Conservation (phyloP, 2,113 vertebrate species). For the Oreotrochilus melanogaster region DNA sequence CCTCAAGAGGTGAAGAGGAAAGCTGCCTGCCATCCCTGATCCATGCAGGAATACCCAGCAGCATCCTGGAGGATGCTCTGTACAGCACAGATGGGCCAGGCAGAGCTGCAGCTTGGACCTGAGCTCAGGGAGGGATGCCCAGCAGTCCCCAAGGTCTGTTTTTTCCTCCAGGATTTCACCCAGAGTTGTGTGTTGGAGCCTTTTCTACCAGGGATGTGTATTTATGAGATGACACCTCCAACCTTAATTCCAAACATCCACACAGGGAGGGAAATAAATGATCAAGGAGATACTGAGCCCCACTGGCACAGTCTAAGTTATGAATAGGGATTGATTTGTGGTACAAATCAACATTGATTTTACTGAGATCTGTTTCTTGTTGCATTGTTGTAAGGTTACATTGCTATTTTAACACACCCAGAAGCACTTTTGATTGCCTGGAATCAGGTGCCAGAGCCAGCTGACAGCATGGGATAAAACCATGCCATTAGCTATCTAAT, state of each 20-base stretch:
- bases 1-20: not conserved
- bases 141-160: not conserved
- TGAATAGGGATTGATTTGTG: conserved; percentile 55
- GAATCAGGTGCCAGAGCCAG: not conserved
- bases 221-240: not conserved
- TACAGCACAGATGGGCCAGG: not conserved
- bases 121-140: rapidly evolving
- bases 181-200: rapidly evolving
- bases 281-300: conserved; percentile 5
- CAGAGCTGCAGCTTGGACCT: rapidly evolving
- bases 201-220: rapidly evolving
- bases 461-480: not conserved
- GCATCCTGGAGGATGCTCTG: not conserved
- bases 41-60: rapidly evolving
- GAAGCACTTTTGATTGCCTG: not conserved
- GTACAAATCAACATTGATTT: conserved; percentile 63
- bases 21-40: not conserved
- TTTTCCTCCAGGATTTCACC: not conserved
- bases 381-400: not conserved
- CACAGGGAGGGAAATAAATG: not conserved
- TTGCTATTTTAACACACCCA: not conserved
- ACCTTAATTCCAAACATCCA: not conserved
- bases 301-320: not conserved
- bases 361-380: not conserved
- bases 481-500: conserved; percentile 3